Percentiles rank a stretch among this genome's conserved stretches.
phyloP scores from a whole-genome alignment of 2,113 vertebrate genomes.

The Saccopteryx bilineata region DNA sequence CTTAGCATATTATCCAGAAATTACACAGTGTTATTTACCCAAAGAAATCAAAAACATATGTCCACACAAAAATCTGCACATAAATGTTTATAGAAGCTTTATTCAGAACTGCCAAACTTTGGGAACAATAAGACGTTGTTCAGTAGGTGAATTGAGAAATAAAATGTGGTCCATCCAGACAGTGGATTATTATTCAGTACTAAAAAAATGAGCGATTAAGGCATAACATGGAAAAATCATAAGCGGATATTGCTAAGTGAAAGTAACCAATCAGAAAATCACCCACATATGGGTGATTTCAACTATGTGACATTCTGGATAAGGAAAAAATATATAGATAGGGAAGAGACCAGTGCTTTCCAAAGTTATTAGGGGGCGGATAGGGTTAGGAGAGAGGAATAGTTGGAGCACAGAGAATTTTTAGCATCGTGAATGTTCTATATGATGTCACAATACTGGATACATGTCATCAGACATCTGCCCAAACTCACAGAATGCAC shows the following conservation, averaged over 20 bases:
- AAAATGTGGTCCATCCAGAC: not conserved
- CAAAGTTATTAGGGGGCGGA: no score
- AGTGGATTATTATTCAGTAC: not conserved
- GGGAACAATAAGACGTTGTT: no score
- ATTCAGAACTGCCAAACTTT: no score
- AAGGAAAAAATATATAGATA: not conserved
- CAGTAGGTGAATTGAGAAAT: not conserved
- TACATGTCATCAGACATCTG: not conserved
- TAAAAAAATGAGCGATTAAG: not conserved
- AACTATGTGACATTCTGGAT: not conserved
- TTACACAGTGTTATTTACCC: not conserved
- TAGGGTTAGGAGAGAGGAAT: not conserved
- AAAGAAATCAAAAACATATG: not conserved
- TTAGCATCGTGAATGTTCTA: not conserved
- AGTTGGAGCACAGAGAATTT: not conserved
- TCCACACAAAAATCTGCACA: not conserved
- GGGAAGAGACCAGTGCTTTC: no score
- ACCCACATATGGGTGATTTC: not conserved
- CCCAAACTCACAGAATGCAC: not conserved
- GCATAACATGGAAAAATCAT: not conserved
- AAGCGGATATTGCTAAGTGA: not conserved
- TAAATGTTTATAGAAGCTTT: not conserved
- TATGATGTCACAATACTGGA: not conserved
- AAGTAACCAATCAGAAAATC: not conserved
- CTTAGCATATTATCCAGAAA: not conserved